Evolutionary conservation across 1,140 invertebrate species (phyloP).

Genomic region (Drosophila punjabiensis): DNA sequence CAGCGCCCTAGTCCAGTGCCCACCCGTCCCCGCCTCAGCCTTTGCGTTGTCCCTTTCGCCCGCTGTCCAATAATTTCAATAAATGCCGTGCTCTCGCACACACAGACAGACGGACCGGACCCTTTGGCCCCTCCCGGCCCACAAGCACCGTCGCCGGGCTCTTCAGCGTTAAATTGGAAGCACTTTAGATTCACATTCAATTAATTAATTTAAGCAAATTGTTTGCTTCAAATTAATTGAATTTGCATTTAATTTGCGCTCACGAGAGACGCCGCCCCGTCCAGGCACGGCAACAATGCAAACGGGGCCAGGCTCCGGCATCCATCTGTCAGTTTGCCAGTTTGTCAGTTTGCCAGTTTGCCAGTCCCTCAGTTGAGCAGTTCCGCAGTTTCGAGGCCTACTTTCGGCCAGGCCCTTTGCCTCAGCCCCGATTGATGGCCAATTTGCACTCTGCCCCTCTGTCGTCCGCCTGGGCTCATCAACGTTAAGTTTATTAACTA

Average conservation of each 20-base stretch:
- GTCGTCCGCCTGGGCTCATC: slow-evolving; percentile 10
- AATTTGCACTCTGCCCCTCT: slow-evolving; percentile 36
- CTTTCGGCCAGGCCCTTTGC: slow-evolving; percentile 13
- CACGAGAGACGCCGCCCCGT: slow-evolving; percentile 56
- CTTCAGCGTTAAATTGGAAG: slow-evolving; percentile 77
- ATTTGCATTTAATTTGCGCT: slow-evolving; percentile 84
- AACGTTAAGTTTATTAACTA: slow-evolving; percentile 64
- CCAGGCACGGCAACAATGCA: slow-evolving; percentile 33
- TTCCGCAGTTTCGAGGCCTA: slow-evolving; percentile 38
- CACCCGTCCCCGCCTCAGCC: neutral
- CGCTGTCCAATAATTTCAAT: slow-evolving; percentile 73
- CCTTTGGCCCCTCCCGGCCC: slow-evolving; percentile 2
- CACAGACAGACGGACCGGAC: slow-evolving; percentile 10
- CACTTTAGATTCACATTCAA: slow-evolving; percentile 83
- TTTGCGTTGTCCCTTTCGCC: slow-evolving; percentile 8
- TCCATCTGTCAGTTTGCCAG: slow-evolving; percentile 48
- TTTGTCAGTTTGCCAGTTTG: slow-evolving; percentile 12
- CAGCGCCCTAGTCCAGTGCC: slow-evolving; percentile 8
- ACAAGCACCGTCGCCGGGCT: slow-evolving; percentile 29
- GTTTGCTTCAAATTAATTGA: slow-evolving; percentile 84
- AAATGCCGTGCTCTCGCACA: slow-evolving; percentile 60
- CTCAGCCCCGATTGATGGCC: slow-evolving; percentile 58
- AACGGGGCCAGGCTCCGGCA: slow-evolving; percentile 30
- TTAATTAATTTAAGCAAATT: slow-evolving; percentile 85
- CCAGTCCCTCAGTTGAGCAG: slow-evolving; percentile 21